Evolutionary conservation across 1,140 invertebrate species (phyloP).

Genomic region (Camponotus floridanus): DNA sequence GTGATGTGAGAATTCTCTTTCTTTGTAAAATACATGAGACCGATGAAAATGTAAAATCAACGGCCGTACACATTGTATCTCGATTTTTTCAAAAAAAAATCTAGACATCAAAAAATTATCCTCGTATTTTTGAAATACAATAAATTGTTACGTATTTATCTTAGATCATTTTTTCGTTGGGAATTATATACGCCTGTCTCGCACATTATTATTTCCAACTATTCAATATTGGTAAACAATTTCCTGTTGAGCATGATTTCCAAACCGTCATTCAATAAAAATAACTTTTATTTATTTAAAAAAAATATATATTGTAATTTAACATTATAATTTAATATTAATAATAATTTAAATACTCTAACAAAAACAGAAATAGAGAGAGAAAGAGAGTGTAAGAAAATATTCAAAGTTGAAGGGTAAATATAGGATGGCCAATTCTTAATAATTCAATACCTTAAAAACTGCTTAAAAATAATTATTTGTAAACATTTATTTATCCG

Average conservation of each 20-base stretch:
- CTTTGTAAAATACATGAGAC: constrained; percentile 33
- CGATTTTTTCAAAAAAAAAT: constrained; percentile 31
- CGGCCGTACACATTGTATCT: neutral
- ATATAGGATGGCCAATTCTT: no score
- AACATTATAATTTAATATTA: no score
- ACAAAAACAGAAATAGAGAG: no score
- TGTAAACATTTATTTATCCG: no score
- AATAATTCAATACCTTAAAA: no score
- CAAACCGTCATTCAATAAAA: neutral
- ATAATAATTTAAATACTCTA: no score
- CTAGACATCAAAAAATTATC: constrained; percentile 34
- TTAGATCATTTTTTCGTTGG: neutral
- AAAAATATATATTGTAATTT: no score
- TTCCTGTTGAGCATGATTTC: neutral
- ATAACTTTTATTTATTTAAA: neutral
- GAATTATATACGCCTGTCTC: neutral
- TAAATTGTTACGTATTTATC: neutral
- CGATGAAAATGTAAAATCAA: constrained; percentile 23
- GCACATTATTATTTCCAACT: neutral
- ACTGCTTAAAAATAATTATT: no score
- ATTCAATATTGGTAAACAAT: neutral
- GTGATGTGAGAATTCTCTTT: constrained; percentile 40
- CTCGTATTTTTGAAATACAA: constrained; percentile 3
- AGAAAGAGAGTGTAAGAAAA: no score
- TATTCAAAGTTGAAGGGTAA: no score